phyloP scores from a whole-genome alignment of 2,113 vertebrate species.

The Mastomys coucha region DNA sequence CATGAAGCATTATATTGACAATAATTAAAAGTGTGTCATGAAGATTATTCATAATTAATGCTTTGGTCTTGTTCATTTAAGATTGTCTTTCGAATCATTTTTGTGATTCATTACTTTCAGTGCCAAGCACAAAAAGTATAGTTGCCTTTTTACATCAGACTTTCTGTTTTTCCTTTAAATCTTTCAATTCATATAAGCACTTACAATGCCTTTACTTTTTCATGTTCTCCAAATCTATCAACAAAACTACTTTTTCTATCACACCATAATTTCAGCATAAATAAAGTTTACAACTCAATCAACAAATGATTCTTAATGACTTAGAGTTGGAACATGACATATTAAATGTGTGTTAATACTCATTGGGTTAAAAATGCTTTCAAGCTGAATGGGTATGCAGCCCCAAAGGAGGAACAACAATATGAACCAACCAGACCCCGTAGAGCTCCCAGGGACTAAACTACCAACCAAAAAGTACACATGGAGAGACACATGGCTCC shows the following conservation, averaged over 20 bases:
- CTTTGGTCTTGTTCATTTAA: conserved; percentile 24
- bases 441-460: no score
- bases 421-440: not conserved
- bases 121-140: not conserved
- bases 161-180: conserved; percentile 31
- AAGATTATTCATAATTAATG: conserved; percentile 33
- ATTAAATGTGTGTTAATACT: not conserved
- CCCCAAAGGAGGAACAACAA: no score
- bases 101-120: conserved; percentile 37
- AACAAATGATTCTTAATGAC: not conserved
- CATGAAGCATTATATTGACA: conserved; percentile 27
- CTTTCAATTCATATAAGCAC: not conserved
- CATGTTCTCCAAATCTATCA: not conserved
- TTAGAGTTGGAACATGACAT: not conserved
- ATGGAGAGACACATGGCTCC: no score
- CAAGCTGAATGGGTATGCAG: no score
- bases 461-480: no score
- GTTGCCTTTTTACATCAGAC: conserved; percentile 13
- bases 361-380: no score
- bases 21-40: conserved; percentile 37
- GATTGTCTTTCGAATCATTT: conserved; percentile 58
- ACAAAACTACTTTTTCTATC: not conserved
- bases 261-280: not conserved
- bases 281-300: not conserved
- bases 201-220: not conserved